A percentile compares a stretch with the other conserved stretches of the same genome.
phyloP scores from a whole-genome alignment of 2,888 invertebrate species.

The Oscheius onirici region DNA sequence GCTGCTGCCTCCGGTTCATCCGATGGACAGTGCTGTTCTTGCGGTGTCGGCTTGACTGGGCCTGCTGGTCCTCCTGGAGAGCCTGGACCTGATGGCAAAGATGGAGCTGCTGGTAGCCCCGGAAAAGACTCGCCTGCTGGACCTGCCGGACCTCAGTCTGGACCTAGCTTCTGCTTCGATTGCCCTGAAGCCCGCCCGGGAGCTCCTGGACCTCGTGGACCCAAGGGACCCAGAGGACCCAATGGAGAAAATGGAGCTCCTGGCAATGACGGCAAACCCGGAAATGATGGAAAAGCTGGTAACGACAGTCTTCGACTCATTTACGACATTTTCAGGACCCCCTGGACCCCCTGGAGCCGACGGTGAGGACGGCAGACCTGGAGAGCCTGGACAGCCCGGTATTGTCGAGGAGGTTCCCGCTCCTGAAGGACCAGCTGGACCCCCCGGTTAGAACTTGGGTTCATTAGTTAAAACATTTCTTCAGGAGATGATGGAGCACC shows the following conservation, averaged over 20 bases:
- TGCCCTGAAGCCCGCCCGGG: constrained; percentile 30
- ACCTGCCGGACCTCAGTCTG: constrained; percentile 9
- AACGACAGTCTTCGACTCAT: too few species aligned
- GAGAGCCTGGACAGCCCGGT: constrained; percentile 58
- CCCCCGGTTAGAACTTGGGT: too few species aligned
- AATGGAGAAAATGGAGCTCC: constrained; percentile 20
- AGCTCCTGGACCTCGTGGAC: constrained; percentile 30
- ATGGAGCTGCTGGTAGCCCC: constrained; percentile 27
- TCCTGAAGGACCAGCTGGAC: constrained; percentile 39
- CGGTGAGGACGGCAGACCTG: constrained; percentile 52
- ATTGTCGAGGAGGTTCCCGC: constrained; percentile 32
- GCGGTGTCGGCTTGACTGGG: constrained; percentile 54
- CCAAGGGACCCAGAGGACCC: constrained; percentile 30
- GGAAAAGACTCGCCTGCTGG: constrained; percentile 14
- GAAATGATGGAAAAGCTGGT: constrained; percentile 17
- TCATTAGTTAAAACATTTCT: too few species aligned
- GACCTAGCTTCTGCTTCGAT: constrained; percentile 30
- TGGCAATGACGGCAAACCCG: constrained; percentile 26
- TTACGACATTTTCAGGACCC: too few species aligned
- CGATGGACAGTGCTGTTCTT: constrained; percentile 49
- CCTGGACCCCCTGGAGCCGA: constrained; percentile 27
- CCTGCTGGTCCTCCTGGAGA: constrained; percentile 32
- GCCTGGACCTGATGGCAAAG: constrained; percentile 27
- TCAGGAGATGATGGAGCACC: constrained; percentile 36
- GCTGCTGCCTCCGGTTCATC: constrained; percentile 24